phyloP scores from a whole-genome alignment of 1,140 invertebrate genomes.

The Babylonia areolata region DNA sequence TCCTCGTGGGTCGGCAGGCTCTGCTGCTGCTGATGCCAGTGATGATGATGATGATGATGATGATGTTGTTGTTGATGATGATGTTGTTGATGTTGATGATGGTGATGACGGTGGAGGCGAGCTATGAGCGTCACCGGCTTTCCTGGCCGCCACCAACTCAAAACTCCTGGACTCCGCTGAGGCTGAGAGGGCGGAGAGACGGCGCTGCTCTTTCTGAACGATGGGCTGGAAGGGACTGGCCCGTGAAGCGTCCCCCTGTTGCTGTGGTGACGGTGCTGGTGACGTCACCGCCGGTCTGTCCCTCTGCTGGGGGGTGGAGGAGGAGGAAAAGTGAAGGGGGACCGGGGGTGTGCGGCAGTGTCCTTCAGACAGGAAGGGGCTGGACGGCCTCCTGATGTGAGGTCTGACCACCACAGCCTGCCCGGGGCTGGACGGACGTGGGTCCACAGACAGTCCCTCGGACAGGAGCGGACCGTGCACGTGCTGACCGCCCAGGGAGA shows the following conservation, averaged over 20 bases:
- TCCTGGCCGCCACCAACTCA: neutral
- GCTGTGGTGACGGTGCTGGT: neutral
- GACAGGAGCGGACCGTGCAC: slow-evolving; percentile 4
- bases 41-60: too few species aligned
- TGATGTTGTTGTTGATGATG: too few species aligned
- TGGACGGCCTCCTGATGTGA: slow-evolving; percentile 8
- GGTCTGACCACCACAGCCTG: neutral
- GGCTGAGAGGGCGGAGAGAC: neutral
- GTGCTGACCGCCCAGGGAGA: neutral
- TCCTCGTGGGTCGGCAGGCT: neutral
- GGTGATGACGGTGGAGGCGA: too few species aligned
- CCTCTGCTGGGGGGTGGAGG: neutral
- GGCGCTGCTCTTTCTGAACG: neutral
- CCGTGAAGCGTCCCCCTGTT: neutral
- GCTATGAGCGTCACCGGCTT: neutral
- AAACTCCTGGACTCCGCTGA: neutral
- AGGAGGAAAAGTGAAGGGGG: neutral
- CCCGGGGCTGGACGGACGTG: neutral
- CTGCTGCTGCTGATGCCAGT: too few species aligned
- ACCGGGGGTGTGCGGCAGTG: neutral
- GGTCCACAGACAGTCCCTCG: neutral
- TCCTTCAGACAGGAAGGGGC: slow-evolving; percentile 17
- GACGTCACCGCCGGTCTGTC: neutral
- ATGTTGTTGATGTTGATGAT: too few species aligned
- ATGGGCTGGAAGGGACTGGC: neutral